Percentiles rank a stretch among this genome's conserved stretches.
phyloP scores from a whole-genome alignment of 2,888 invertebrate genomes.

The Synanthedon vespiformis region DNA sequence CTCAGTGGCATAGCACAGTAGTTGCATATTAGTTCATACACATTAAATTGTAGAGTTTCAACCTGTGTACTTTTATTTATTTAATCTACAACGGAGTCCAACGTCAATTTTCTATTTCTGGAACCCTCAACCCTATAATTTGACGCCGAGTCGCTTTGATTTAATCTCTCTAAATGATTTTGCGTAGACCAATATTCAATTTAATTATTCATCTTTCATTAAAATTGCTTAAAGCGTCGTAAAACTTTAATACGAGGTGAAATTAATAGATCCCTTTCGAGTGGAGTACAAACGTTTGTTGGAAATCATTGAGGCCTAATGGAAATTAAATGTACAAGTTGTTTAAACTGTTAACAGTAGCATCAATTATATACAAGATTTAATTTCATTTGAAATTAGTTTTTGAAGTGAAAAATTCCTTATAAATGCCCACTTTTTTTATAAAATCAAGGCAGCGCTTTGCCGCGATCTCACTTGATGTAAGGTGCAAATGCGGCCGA shows the following conservation, averaged over 20 bases:
- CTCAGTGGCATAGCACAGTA: too few species aligned
- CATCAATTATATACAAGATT: too few species aligned
- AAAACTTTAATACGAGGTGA: neutral
- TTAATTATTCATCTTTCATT: neutral
- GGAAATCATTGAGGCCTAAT: neutral
- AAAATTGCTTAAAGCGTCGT: neutral
- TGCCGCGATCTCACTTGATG: too few species aligned
- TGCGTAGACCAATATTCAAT: neutral
- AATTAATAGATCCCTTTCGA: neutral
- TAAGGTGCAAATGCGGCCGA: too few species aligned
- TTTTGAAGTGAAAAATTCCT: too few species aligned
- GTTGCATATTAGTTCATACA: too few species aligned
- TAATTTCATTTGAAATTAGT: too few species aligned
- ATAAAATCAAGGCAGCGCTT: too few species aligned
- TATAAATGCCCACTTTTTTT: too few species aligned
- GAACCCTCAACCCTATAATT: too few species aligned
- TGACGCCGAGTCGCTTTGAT: neutral
- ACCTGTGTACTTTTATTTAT: too few species aligned
- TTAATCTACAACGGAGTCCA: neutral
- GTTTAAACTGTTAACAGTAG: neutral
- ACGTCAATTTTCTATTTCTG: neutral
- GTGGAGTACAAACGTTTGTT: neutral
- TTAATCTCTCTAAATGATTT: neutral
- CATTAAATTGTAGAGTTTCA: too few species aligned
- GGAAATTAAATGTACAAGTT: neutral